phyloP scores from a whole-genome alignment of 1,140 invertebrate species.

The Drosophila truncata region DNA sequence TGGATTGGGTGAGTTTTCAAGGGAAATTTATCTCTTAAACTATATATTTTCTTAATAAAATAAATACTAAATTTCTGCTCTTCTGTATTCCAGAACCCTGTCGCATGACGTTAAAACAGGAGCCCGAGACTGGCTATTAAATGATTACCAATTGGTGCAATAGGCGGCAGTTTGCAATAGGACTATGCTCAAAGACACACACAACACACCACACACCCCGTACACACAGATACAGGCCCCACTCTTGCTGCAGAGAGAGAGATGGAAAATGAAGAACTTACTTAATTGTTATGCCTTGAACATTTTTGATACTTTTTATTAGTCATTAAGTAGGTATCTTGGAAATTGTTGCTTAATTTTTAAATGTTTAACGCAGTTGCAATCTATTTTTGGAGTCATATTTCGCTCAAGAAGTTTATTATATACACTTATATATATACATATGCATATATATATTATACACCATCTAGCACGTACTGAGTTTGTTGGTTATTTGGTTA shows the following conservation, averaged over 20 bases:
- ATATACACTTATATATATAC: constrained; percentile 41
- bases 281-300: constrained; percentile 81
- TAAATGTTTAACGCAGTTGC: constrained; percentile 67
- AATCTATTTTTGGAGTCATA: constrained; percentile 74
- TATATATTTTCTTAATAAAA: neutral
- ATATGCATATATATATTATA: constrained; percentile 31
- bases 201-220: constrained; percentile 6
- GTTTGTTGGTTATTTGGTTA: constrained; percentile 57
- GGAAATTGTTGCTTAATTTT: constrained; percentile 82
- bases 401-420: constrained; percentile 62
- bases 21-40: neutral
- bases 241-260: constrained; percentile 60
- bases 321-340: constrained; percentile 78
- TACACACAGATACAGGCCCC: constrained; percentile 50
- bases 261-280: constrained; percentile 57
- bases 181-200: constrained; percentile 13
- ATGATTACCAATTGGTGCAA: constrained; percentile 50
- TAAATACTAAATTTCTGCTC: constrained; percentile 5
- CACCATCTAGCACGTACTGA: constrained; percentile 47
- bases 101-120: constrained; percentile 83
- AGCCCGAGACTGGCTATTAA: constrained; percentile 83
- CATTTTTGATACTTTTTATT: constrained; percentile 74
- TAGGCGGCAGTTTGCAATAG: constrained; percentile 48
- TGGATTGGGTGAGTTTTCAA: constrained; percentile 53
- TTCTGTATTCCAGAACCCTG: constrained; percentile 56